phyloP scores from a whole-genome alignment of 2,113 vertebrate species.

The Propithecus coquereli region DNA sequence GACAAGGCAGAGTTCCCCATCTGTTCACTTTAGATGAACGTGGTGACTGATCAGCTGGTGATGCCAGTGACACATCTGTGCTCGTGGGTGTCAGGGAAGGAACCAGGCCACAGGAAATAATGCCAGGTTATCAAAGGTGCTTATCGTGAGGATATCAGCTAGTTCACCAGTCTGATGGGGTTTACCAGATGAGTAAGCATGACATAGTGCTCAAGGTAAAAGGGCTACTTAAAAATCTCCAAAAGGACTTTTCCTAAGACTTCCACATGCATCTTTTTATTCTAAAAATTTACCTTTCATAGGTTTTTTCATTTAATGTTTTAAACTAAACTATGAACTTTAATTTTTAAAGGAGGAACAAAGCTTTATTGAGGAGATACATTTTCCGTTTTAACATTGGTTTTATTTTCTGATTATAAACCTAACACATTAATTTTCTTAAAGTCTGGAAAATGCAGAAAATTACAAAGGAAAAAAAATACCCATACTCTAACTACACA shows the following conservation, averaged over 20 bases:
- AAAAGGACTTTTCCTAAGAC: neutral
- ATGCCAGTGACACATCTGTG: neutral
- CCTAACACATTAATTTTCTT: neutral
- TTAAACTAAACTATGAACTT: neutral
- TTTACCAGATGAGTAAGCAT: neutral
- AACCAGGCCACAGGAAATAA: neutral
- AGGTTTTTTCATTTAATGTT: neutral
- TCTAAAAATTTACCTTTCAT: neutral
- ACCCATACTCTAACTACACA: neutral
- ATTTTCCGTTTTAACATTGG: neutral
- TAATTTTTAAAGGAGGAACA: neutral
- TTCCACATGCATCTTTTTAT: neutral
- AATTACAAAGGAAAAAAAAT: neutral
- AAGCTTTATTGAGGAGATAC: neutral
- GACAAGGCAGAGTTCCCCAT: neutral
- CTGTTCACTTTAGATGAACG: neutral
- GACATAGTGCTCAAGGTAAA: neutral
- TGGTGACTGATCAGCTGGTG: neutral
- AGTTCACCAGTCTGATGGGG: neutral
- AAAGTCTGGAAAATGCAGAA: neutral
- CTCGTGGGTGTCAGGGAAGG: neutral
- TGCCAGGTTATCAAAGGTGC: neutral
- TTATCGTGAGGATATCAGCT: neutral
- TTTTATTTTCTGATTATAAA: constrained; percentile 23
- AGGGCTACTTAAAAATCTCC: neutral